Percentiles rank a stretch among this genome's conserved stretches.
Conservation (phyloP, 2,113 vertebrate genomes). For the Mandrillus leucophaeus region DNA sequence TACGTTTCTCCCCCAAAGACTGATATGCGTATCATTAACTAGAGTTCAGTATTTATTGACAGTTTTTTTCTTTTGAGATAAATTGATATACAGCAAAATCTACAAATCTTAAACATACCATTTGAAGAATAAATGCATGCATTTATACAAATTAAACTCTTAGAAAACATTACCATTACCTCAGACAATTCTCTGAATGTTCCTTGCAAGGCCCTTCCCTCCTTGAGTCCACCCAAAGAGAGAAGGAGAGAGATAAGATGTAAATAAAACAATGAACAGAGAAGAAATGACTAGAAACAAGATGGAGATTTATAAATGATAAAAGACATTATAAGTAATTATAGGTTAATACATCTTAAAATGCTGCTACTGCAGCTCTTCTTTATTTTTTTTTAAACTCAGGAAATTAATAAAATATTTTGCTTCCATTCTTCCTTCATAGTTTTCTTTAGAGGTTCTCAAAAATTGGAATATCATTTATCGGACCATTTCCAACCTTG, state of each 20-base stretch:
- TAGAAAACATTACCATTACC: neutral
- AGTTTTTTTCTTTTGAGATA: neutral
- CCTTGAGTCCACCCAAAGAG: neutral
- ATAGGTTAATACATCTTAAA: neutral
- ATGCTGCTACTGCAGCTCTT: neutral
- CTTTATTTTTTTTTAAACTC: neutral
- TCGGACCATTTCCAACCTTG: neutral
- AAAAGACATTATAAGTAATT: neutral
- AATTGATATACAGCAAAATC: neutral
- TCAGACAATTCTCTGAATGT: neutral
- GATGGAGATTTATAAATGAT: neutral
- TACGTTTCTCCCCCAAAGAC: neutral
- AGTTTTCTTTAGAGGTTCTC: slow-evolving; percentile 17
- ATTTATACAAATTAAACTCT: neutral
- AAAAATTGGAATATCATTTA: neutral
- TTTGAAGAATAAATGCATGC: slow-evolving; percentile 5
- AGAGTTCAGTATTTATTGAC: neutral
- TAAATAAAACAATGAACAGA: slow-evolving; percentile 5
- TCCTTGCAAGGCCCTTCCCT: neutral
- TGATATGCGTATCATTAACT: neutral
- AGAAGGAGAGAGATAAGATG: neutral
- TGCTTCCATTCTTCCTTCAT: neutral
- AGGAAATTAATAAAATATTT: slow-evolving; percentile 42
- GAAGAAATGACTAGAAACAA: neutral
- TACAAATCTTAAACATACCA: neutral